A percentile compares a stretch with the other conserved stretches of the same genome.
Conservation (phyloP, 2,113 vertebrate genomes). For the Corydoras maculifer region DNA sequence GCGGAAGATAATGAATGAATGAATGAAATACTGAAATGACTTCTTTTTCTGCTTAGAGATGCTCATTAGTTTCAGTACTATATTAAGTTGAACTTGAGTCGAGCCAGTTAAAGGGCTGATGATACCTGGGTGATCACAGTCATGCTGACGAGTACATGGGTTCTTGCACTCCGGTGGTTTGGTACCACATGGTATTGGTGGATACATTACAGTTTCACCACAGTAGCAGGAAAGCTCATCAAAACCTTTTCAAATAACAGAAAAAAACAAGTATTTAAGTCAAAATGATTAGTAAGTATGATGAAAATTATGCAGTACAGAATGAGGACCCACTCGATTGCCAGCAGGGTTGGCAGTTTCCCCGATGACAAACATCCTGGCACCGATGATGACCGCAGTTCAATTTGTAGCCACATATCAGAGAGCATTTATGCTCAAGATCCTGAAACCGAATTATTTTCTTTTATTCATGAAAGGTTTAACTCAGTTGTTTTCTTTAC, state of each 20-base stretch:
- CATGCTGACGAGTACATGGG: constrained; percentile 80
- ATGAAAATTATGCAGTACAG: too few relatives aligned
- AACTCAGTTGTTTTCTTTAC: not conserved
- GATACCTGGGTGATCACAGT: constrained; percentile 90
- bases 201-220: constrained; percentile 85
- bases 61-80: not conserved
- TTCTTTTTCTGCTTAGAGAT: too few relatives aligned
- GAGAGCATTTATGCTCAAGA: constrained; percentile 82
- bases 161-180: constrained; percentile 92
- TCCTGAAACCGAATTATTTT: constrained; percentile 57
- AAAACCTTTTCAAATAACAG: constrained; percentile 72
- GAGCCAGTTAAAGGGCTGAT: not conserved
- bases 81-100: not conserved
- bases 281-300: too few relatives aligned
- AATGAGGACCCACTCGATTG: constrained; percentile 81
- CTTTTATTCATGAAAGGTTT: too few relatives aligned
- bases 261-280: too few relatives aligned
- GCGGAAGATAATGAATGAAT: too few relatives aligned
- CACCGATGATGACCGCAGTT: constrained; percentile 94
- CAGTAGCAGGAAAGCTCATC: constrained; percentile 94
- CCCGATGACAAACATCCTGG: constrained; percentile 92
- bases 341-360: constrained; percentile 95
- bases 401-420: constrained; percentile 93
- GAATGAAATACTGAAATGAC: too few relatives aligned
- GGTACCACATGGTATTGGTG: constrained; percentile 91